phyloP scores from a whole-genome alignment of 2,888 invertebrate species.

The Thymelicus sylvestris region DNA sequence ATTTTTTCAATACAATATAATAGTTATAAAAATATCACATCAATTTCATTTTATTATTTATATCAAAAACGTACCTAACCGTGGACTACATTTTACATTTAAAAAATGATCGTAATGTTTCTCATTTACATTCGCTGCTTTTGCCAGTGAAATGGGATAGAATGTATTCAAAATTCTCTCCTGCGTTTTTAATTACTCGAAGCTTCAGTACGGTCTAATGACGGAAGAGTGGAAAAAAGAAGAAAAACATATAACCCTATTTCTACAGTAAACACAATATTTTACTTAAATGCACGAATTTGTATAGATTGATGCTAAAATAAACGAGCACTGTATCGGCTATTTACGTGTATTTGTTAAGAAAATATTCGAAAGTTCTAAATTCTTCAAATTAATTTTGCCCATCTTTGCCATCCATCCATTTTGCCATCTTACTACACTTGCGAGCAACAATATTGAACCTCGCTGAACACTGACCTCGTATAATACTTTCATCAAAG shows the following conservation, averaged over 20 bases:
- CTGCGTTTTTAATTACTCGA: slow-evolving; percentile 24
- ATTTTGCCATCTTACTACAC: too few species aligned
- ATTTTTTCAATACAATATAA: too few species aligned
- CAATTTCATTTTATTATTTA: too few species aligned
- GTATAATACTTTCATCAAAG: too few species aligned
- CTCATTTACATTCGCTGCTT: not conserved
- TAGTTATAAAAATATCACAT: too few species aligned
- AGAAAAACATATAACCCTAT: slow-evolving; percentile 17
- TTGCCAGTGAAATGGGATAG: not conserved
- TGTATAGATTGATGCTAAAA: not conserved
- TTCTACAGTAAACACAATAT: slow-evolving; percentile 9
- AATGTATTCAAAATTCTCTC: slow-evolving; percentile 10
- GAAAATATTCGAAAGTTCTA: too few species aligned
- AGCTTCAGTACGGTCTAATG: slow-evolving; percentile 13
- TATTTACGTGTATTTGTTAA: too few species aligned
- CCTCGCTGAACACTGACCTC: too few species aligned
- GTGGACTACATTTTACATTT: not conserved
- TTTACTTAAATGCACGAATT: not conserved
- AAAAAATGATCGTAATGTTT: not conserved
- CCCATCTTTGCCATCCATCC: too few species aligned
- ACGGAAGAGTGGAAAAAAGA: slow-evolving; percentile 10
- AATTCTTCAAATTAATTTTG: too few species aligned
- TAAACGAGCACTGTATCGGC: not conserved
- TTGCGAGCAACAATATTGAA: too few species aligned
- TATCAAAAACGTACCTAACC: too few species aligned